Evolutionary conservation across 2,797 vertebrate genomes (phyloP), one percentile per base, ranked within the genome.

Genomic region (Garrulus glandarius): DNA sequence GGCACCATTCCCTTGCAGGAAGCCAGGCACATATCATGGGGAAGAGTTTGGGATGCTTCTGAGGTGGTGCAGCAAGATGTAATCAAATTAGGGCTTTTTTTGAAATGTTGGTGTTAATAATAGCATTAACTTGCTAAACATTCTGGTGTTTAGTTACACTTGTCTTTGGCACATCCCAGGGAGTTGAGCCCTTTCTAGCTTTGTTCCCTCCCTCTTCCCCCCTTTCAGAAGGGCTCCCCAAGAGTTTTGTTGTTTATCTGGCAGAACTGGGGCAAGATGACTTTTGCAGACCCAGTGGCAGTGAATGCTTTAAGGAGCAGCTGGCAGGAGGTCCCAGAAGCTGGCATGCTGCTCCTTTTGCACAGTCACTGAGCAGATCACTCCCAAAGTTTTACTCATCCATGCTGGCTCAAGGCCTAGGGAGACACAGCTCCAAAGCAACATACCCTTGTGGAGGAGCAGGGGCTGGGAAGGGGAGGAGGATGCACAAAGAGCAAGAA

Each of bases 361-460:
- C 91, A 78, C 87, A 89, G 84, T 85, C 91, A 81, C 93, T 59
- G 79, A 93, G 93, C 76, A 69, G 34, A 63, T 89, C 53, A 2
- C 87, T 96, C 91, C 91, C 76, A 52, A 92, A 92, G 83, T 70
- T 92, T n/a, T 77, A 65, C 74, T 93, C 82, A 85, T 80, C 91
- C 27, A 0, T 65, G 75, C 91, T 96, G 93, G 92, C 95, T 92
- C 57, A n/a, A 55, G 78, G 95, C 95, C 93, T 78, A 13, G 53
- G 68, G 50, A 80, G 68, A 46, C 56, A 18, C 22, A 93, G 82
- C 87, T 93, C 84, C 72, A 55, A 53, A 71, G 61, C 68, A 89
- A 68, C 59, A 44, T 36, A 37, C 36, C 4, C 4, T 49, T 4
- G 15, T 2, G 1, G 50, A 77, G 44, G 39, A 69, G n/a, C 0